Base-by-base conservation (phyloP, 2,113 vertebrate genomes). In the Sula dactylatra region DNA sequence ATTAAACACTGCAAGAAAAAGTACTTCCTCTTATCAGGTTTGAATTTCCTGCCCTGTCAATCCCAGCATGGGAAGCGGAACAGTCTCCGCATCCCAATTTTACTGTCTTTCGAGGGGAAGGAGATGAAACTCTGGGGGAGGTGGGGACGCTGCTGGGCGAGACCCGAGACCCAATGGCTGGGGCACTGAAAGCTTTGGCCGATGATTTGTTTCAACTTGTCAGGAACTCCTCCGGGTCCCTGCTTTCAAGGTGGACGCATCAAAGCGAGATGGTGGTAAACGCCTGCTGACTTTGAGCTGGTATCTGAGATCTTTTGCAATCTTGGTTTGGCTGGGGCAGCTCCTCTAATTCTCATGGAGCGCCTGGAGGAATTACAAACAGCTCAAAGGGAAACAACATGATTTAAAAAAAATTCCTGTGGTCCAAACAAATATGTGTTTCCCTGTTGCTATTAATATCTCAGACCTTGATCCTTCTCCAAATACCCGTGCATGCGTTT, bases 381-480 rank as follows among this genome's bases (percentile, higher is more conserved):
- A 10, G n/a, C 79, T 93, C 12, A 1, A 56, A 94, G 89, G 78
- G 82, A 72, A 89, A 85, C 44, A 77, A 74, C 78, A 49, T 44
- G 78, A 26, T 64, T 82, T 20, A 6, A 5, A 80, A 65, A n/a
- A 34, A 24, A 78, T 66, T 73, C 69, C 62, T 65, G 87, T 58
- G 78, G 78, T 87, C 74, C 82, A 69, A 92, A 67, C 24, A 88
- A 93, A 74, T 32, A 34, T 22, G 71, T 3, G 12, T 86, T 96
- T 96, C 74, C 66, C 36, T 49, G 52, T 65, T 94, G 49, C 84
- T 96, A 85, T 90, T 92, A 76, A 66, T 90, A 91, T 36, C 78
- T 45, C 55, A 61, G 49, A 26, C 87, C 85, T 88, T 70, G 87
- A 92, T 80, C 82, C 61, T 82, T 42, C 64, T 96, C 88, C 92